These are phyloP conservation scores for Exephanes ischioxanthus DNA, from an alignment of 2,888 invertebrate species.

Conservation along the genomic window DNA sequence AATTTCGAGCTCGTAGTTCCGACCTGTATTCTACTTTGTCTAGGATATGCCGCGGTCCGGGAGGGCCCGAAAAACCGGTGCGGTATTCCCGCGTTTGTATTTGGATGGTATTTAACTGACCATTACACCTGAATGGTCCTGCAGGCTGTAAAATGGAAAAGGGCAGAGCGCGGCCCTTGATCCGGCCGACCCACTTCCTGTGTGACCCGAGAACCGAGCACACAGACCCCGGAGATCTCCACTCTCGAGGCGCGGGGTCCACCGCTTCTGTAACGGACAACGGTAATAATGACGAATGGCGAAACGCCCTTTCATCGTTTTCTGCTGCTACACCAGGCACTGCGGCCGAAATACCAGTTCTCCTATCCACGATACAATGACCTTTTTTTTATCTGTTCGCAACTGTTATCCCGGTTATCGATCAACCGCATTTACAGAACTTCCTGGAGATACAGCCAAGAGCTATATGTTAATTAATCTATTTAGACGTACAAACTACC, in stretches of 20 bases:
- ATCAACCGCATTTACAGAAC: not conserved
- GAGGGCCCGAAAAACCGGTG: conserved; percentile 73
- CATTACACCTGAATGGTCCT: conserved; percentile 84
- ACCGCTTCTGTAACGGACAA: conserved; percentile 76
- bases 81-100: conserved; percentile 73
- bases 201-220: conserved; percentile 75
- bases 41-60: conserved; percentile 26
- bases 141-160: conserved; percentile 79
- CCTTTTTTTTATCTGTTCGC: conserved; percentile 48
- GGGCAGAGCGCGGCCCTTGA: conserved; percentile 81
- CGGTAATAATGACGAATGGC: conserved; percentile 82
- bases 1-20: conserved; percentile 42
- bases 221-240: conserved; percentile 19
- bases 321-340: conserved; percentile 47
- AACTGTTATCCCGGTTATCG: not conserved
- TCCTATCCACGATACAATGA: conserved; percentile 13
- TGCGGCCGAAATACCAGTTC: conserved; percentile 69
- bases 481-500: not conserved
- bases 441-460: not conserved
- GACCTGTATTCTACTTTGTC: conserved; percentile 43
- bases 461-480: not conserved
- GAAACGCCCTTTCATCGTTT: conserved; percentile 72
- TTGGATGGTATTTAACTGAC: conserved; percentile 84
- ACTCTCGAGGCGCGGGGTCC: conserved; percentile 45
- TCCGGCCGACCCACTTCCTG: conserved; percentile 84